Evolutionary conservation across 2,888 invertebrate genomes (phyloP).

Genomic region (Halictus ligatus): DNA sequence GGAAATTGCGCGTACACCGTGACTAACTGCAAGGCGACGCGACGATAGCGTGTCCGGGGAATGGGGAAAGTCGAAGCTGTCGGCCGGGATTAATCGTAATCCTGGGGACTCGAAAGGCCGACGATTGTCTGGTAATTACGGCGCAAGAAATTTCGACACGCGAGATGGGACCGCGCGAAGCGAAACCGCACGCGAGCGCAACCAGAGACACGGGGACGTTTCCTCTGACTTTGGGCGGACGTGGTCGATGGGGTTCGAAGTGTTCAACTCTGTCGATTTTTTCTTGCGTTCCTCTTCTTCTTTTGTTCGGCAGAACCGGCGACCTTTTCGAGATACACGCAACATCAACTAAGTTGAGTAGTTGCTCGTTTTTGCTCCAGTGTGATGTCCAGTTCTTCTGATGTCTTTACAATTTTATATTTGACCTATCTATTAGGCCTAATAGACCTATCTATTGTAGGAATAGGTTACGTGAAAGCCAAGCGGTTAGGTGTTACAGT

Average conservation of each 20-base stretch:
- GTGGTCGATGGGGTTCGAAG: not conserved
- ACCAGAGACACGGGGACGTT: not conserved
- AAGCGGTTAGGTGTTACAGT: too few relatives aligned
- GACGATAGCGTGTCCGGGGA: slow-evolving; percentile 13
- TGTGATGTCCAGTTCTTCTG: too few relatives aligned
- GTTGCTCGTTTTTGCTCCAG: too few relatives aligned
- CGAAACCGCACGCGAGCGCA: not conserved
- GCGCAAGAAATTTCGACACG: slow-evolving; percentile 8
- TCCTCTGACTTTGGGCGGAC: not conserved
- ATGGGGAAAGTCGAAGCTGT: slow-evolving; percentile 38
- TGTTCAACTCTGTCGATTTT: too few relatives aligned
- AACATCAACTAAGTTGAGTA: too few relatives aligned
- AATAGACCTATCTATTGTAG: too few relatives aligned
- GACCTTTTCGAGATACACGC: too few relatives aligned
- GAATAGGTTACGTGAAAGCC: too few relatives aligned
- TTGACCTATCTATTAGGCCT: too few relatives aligned
- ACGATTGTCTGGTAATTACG: slow-evolving; percentile 21
- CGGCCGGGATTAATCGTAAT: slow-evolving; percentile 37
- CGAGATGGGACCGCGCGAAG: not conserved
- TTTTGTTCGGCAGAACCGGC: too few relatives aligned
- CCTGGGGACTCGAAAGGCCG: slow-evolving; percentile 29
- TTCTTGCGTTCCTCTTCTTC: too few relatives aligned
- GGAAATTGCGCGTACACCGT: slow-evolving; percentile 44
- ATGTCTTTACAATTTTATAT: too few relatives aligned
- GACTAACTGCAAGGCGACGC: slow-evolving; percentile 42